phyloP scores from a whole-genome alignment of 2,888 invertebrate genomes.

The Eristalis tenax region DNA sequence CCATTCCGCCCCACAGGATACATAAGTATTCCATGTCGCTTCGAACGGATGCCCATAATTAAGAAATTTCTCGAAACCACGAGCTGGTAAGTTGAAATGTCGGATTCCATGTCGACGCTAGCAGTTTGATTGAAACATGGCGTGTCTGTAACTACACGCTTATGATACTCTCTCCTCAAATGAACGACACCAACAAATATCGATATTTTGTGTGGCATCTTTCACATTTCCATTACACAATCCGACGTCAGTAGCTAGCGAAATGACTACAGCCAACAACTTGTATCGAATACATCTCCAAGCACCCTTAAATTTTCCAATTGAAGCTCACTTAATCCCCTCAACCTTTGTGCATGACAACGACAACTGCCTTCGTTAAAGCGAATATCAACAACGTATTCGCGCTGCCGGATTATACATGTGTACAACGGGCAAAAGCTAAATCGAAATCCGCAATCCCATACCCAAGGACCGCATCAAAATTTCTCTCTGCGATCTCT shows the following conservation, averaged over 20 bases:
- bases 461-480: slow-evolving; percentile 35
- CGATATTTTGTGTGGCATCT: neutral
- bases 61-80: neutral
- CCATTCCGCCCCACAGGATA: neutral
- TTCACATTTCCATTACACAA: neutral
- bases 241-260: neutral
- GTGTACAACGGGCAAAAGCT: slow-evolving; percentile 19
- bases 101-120: neutral
- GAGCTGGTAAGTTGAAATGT: neutral
- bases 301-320: slow-evolving; percentile 24
- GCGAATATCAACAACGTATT: slow-evolving; percentile 17
- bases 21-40: neutral
- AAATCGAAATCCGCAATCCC: slow-evolving; percentile 39
- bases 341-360: slow-evolving; percentile 23
- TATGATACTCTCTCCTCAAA: neutral
- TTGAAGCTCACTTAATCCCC: slow-evolving; percentile 30
- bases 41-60: neutral
- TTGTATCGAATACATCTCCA: neutral
- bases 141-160: neutral
- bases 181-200: neutral
- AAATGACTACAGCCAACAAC: neutral
- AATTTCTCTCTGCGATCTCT: slow-evolving; percentile 29
- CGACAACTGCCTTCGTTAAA: neutral
- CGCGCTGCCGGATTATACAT: slow-evolving; percentile 33
- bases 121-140: neutral